These are phyloP conservation scores for Drosophila suboccidentalis DNA, from an alignment of 2,888 invertebrate genomes.

Conservation along the genomic window DNA sequence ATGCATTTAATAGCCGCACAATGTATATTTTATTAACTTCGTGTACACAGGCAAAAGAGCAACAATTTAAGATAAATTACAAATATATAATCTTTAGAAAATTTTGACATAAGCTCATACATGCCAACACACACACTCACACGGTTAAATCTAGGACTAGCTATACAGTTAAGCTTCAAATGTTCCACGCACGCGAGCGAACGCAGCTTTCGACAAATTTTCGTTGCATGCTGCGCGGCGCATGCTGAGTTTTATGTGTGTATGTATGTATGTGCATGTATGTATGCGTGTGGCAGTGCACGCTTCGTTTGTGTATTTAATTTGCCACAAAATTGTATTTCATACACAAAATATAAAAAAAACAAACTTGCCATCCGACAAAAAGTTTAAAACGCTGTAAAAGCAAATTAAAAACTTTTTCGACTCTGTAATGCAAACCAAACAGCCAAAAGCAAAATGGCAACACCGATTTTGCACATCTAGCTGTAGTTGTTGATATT, in stretches of 20 bases:
- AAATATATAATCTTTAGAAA: slow-evolving; percentile 4
- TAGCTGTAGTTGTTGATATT: slow-evolving; percentile 7
- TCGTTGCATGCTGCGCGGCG: slow-evolving; percentile 70
- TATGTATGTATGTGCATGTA: slow-evolving; percentile 18
- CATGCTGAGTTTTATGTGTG: slow-evolving; percentile 29
- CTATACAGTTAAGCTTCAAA: slow-evolving; percentile 49
- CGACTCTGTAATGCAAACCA: slow-evolving; percentile 42
- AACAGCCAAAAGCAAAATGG: slow-evolving; percentile 38
- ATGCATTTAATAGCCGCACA: slow-evolving; percentile 13
- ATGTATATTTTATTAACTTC: slow-evolving; percentile 13
- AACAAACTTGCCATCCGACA: slow-evolving; percentile 30
- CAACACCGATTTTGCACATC: slow-evolving; percentile 44
- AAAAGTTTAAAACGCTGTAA: slow-evolving; percentile 63
- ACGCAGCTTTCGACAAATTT: slow-evolving; percentile 53
- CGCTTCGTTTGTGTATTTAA: slow-evolving; percentile 75
- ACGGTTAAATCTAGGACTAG: slow-evolving; percentile 33
- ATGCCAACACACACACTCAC: slow-evolving; percentile 10
- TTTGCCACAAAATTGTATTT: slow-evolving; percentile 76
- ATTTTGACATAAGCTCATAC: slow-evolving; percentile 21
- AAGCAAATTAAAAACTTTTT: slow-evolving; percentile 73
- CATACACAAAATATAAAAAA: slow-evolving; percentile 27
- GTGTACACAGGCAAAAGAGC: slow-evolving; percentile 9
- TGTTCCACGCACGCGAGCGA: slow-evolving; percentile 52
- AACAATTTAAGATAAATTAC: slow-evolving; percentile 8
- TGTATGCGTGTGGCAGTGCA: slow-evolving; percentile 39